These are phyloP conservation scores for Mus musculus DNA, from an alignment of 2,113 vertebrate genomes.

Conservation along the genomic window DNA sequence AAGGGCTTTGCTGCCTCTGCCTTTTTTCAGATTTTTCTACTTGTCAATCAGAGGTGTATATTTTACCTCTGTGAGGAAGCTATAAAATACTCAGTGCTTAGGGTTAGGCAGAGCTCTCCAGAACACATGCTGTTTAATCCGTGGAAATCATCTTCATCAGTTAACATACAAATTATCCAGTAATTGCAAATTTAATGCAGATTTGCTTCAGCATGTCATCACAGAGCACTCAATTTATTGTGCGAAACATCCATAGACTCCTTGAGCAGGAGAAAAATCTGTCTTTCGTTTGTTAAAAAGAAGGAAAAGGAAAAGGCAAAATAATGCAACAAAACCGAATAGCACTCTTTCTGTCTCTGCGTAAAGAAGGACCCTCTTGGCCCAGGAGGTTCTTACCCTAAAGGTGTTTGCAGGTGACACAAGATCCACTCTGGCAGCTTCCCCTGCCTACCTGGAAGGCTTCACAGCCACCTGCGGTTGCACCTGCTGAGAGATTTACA, in stretches of 20 bases:
- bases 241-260: background rate
- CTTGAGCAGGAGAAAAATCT: background rate
- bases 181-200: constrained; percentile 7
- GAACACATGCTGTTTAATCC: background rate
- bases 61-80: background rate
- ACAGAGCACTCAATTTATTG: constrained; percentile 48
- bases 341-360: constrained; percentile 16
- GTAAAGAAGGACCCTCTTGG: constrained; percentile 36
- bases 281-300: background rate
- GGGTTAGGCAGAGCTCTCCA: background rate
- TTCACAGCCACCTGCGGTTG: constrained; percentile 64
- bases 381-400: constrained; percentile 6
- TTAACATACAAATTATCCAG: constrained; percentile 39
- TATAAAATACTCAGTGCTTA: background rate
- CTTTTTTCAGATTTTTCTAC: background rate
- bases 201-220: background rate
- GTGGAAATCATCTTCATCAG: constrained; percentile 31
- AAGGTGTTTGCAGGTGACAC: constrained; percentile 61
- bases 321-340: background rate
- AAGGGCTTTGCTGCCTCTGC: background rate
- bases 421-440: constrained; percentile 50
- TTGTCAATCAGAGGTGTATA: background rate
- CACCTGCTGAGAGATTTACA: constrained; percentile 76
- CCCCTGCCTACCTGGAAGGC: constrained; percentile 62
- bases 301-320: background rate